phyloP scores from a whole-genome alignment of 2,797 vertebrate species.

The Mus spretus region DNA sequence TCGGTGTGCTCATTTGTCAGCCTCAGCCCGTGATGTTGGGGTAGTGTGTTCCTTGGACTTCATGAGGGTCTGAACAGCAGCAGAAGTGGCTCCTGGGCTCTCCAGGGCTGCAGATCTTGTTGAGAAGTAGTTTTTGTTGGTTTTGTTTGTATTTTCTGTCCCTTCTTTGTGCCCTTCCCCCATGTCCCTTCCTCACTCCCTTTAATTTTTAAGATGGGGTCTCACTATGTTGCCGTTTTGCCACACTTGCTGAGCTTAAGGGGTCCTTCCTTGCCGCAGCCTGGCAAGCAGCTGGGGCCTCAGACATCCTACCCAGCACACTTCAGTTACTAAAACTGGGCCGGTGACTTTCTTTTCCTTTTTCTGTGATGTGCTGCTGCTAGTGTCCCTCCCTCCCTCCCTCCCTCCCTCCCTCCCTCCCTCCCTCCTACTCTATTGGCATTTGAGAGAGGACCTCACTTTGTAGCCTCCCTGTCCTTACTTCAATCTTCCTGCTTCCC shows the following conservation, averaged over 20 bases:
- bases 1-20: neutral
- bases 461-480: neutral
- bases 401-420: no score
- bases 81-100: neutral
- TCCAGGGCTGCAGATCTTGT: neutral
- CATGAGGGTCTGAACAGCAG: neutral
- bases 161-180: neutral
- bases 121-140: neutral
- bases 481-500: neutral
- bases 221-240: neutral
- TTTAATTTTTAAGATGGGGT: neutral
- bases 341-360: neutral
- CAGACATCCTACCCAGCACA: neutral
- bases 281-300: neutral
- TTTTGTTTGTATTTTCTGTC: neutral
- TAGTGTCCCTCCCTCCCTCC: accelerated
- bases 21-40: neutral
- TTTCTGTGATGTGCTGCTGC: neutral
- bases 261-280: neutral
- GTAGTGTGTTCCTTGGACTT: neutral
- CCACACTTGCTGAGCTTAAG: neutral
- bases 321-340: neutral
- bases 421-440: neutral
- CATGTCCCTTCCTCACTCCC: neutral
- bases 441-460: neutral